These are phyloP conservation scores for Ancistrus triradiatus DNA, from an alignment of 2,113 vertebrate species.

Conservation along the genomic window DNA sequence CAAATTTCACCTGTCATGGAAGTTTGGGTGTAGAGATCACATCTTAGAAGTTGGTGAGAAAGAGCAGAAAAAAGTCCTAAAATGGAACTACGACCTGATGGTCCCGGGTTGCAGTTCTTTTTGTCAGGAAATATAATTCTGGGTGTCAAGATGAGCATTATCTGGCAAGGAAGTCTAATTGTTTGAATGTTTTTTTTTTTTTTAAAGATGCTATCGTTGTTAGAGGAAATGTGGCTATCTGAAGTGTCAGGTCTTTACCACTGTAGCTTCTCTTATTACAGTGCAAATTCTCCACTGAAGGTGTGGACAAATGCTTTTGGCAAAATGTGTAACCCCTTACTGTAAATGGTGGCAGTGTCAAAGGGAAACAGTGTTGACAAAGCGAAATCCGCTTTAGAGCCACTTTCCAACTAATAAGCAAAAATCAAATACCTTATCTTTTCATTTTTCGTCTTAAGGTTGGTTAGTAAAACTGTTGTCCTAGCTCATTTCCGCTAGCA, in stretches of 20 bases:
- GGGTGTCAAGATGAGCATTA: not conserved
- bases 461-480: too few relatives aligned
- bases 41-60: conserved; percentile 8
- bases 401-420: too few relatives aligned
- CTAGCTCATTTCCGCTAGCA: too few relatives aligned
- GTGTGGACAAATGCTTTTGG: not conserved
- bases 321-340: conserved; percentile 16
- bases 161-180: too few relatives aligned
- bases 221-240: too few relatives aligned
- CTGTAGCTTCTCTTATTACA: conserved; percentile 26
- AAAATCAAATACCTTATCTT: too few relatives aligned
- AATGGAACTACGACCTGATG: not conserved
- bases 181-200: too few relatives aligned
- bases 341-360: too few relatives aligned
- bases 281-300: too few relatives aligned
- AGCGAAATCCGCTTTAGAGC: too few relatives aligned
- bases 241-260: conserved; percentile 30
- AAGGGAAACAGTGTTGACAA: too few relatives aligned
- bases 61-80: not conserved
- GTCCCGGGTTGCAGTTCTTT: not conserved
- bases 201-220: conserved; percentile 27
- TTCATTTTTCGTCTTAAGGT: too few relatives aligned
- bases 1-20: conserved; percentile 41
- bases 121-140: not conserved
- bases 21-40: conserved; percentile 11